Evolutionary conservation across 2,113 vertebrate species (phyloP), one percentile per base, ranked within the genome.

Genomic region (Oreochromis tanganicae): DNA sequence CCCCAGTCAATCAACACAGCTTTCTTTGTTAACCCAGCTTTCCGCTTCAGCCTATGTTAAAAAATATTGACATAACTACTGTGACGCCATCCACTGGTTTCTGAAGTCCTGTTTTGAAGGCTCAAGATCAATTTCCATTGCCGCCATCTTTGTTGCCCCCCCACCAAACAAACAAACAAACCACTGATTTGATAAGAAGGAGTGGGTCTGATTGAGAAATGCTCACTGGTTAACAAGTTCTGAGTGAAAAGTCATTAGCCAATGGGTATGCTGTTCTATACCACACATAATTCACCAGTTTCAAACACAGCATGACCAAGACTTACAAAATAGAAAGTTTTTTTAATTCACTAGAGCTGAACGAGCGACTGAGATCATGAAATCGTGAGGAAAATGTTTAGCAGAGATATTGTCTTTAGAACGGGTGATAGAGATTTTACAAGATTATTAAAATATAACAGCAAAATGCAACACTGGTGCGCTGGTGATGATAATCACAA

Each of bases 311-410:
- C 38, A 73, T 27, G 24, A 46, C 41, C 21, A 73, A 73, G 13
- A 46, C 10, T 73, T 46, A 27, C 41, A 48, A 27, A 73, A 29
- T 4, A 17, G 5, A 0, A 16, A 0, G 2, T 17, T 27, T 46
- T 73, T 73, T 27, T 0, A 8, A 68, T 0, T 21, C 19, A 48
- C 9, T 0, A 29, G 24, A 48, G 21, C 14, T 27, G 24, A 73
- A 68, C 11, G 0, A 41, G 11, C 0, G 3, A 14, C n/a, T 41
- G n/a, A 68, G n/a, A 21, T 41, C 36, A 68, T 41, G n/a, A 41
- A 68, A 38, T 14, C 11, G 0, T 13, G 10, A 68, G 63, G 19
- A 68, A 68, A 68, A 41, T 5, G 6, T 41, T 68, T 41, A 68
- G 34, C 34, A 8, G 34, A 21, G 34, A 66, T 8, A 8, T 5